These are phyloP conservation scores for Drosophila mayaguana DNA, from an alignment of 2,888 invertebrate species.

Conservation along the genomic window DNA sequence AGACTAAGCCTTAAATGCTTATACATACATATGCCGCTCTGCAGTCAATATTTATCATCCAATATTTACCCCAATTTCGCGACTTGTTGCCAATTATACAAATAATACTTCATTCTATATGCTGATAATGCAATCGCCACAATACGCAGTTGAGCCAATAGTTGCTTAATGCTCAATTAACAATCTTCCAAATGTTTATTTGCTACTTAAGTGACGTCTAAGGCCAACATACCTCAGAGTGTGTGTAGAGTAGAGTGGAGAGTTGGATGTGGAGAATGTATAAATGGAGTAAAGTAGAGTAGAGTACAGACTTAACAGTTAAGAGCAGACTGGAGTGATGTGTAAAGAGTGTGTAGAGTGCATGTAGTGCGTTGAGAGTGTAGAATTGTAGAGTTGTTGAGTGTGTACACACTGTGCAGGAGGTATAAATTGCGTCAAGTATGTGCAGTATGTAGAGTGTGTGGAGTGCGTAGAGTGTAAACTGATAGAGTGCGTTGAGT, in stretches of 20 bases:
- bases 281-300: neutral
- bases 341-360: neutral
- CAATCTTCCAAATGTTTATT: neutral
- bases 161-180: conserved; percentile 11
- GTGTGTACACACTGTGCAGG: too few relatives aligned
- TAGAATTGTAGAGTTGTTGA: neutral
- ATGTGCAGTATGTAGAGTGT: too few relatives aligned
- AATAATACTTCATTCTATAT: conserved; percentile 14
- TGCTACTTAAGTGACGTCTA: neutral
- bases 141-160: conserved; percentile 11
- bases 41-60: conserved; percentile 32
- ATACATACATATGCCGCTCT: conserved; percentile 7
- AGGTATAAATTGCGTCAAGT: too few relatives aligned
- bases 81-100: conserved; percentile 49
- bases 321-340: neutral
- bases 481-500: too few relatives aligned
- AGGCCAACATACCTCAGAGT: neutral
- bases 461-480: too few relatives aligned
- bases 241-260: neutral
- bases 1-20: conserved; percentile 3
- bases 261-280: neutral
- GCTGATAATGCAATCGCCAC: conserved; percentile 2
- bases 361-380: too few relatives aligned
- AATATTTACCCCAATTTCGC: conserved; percentile 58
- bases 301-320: neutral